phyloP scores from a whole-genome alignment of 2,113 vertebrate species.

The Bufo gargarizans region DNA sequence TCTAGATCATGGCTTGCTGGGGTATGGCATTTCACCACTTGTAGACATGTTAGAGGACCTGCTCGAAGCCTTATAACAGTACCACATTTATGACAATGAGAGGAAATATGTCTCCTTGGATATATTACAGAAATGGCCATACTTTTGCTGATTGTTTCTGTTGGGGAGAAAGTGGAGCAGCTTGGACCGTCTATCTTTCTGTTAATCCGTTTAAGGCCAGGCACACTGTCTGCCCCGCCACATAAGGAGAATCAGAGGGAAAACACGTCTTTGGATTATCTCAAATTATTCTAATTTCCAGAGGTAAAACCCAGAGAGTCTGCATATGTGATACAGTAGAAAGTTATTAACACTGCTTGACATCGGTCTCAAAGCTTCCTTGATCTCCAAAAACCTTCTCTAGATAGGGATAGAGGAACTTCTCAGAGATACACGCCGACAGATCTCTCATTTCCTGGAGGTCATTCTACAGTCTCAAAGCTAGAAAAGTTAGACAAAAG shows the following conservation, averaged over 20 bases:
- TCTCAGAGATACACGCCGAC: neutral
- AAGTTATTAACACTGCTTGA: conserved; percentile 34
- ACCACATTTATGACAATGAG: neutral
- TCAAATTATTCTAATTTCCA: conserved; percentile 24
- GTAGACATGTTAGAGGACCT: neutral
- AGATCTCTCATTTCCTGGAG: conserved; percentile 34
- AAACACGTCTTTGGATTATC: conserved; percentile 44
- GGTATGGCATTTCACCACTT: neutral
- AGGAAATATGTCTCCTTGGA: neutral
- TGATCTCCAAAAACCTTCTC: conserved; percentile 36
- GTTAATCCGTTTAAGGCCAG: conserved; percentile 38
- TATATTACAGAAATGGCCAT: neutral
- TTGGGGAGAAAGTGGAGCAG: conserved; percentile 30
- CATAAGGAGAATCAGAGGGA: conserved; percentile 35
- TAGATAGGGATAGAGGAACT: neutral
- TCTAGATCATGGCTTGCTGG: too few relatives aligned
- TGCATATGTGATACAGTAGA: neutral
- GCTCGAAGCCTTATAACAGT: neutral
- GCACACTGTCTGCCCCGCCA: conserved; percentile 17
- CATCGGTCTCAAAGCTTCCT: conserved; percentile 25
- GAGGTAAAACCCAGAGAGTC: neutral
- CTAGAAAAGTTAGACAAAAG: conserved; percentile 13
- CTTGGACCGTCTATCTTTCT: neutral
- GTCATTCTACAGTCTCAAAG: conserved; percentile 14
- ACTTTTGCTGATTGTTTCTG: neutral